Conservation (phyloP, 2,797 vertebrate genomes). For the Typhlichthys eigenmanni region DNA sequence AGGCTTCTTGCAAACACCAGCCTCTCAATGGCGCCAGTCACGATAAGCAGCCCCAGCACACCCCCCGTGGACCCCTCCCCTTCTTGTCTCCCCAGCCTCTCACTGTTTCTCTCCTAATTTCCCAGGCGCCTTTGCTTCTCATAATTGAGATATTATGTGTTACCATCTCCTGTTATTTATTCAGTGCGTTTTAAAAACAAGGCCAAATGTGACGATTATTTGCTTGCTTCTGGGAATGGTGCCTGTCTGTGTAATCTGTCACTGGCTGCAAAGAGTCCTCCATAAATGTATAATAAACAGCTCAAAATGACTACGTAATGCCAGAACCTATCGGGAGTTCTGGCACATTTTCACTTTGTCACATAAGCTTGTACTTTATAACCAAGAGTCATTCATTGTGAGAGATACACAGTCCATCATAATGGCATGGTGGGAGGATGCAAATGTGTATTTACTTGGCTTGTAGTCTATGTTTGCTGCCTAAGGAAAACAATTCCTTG, state of each 20-base stretch:
- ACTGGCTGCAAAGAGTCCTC: slow-evolving; percentile 7
- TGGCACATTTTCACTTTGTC: too few species aligned
- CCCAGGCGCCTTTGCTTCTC: slow-evolving; percentile 21
- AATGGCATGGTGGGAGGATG: too few species aligned
- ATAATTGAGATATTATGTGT: slow-evolving; percentile 14
- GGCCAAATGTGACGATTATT: slow-evolving; percentile 31
- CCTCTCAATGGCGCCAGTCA: slow-evolving; percentile 38
- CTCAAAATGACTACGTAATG: too few species aligned
- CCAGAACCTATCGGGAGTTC: too few species aligned
- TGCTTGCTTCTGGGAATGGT: slow-evolving; percentile 19
- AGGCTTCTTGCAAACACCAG: slow-evolving; percentile 45
- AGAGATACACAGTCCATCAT: too few species aligned
- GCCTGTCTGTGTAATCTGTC: slow-evolving; percentile 18
- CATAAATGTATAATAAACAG: too few species aligned
- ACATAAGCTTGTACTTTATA: too few species aligned
- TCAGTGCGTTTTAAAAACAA: slow-evolving; percentile 19
- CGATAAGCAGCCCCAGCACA: slow-evolving; percentile 28
- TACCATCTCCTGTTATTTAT: slow-evolving; percentile 27
- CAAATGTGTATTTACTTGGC: slow-evolving; percentile 5
- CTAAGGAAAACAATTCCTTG: slow-evolving; percentile 15
- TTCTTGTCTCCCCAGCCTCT: slow-evolving; percentile 10
- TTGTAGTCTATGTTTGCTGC: slow-evolving; percentile 1
- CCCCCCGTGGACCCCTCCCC: slow-evolving; percentile 1
- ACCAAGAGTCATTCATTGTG: too few species aligned
- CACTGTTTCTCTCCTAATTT: slow-evolving; percentile 17